Evolutionary conservation across 2,113 vertebrate genomes (phyloP), one percentile per base, ranked within the genome.

Genomic region (Neopipo cinnamomea): DNA sequence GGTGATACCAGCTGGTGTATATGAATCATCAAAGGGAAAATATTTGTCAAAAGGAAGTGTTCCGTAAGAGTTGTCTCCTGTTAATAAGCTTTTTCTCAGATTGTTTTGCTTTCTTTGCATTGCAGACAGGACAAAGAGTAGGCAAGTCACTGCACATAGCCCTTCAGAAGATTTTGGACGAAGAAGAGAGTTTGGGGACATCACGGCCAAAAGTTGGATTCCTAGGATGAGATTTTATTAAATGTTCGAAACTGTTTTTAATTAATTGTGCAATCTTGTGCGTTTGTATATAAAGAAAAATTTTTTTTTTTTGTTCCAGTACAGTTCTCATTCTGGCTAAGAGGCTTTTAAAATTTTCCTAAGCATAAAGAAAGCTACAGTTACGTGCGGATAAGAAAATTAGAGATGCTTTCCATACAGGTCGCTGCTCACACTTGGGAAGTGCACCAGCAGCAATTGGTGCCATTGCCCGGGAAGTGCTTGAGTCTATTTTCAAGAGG

Each of bases 151-250:
- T 99, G 77, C 99, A 99, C 21, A 2, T 85, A 74, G 98, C 99
- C 11, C 97, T 99, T 80, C 98, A 99, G 97, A 98, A 97, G 79
- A 73, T 98, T 53, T 97, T 99, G 84, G 97, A 98, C 79, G 98
- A 99, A 97, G 99, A 99, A 89, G 99, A 99, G 92, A 97, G 93
- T 93, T 94, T 99, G 87, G 99, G 99, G 35, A 98, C 97, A 47
- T 98, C 98, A 53, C 97, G 98, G 73, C 98, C 98, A 91, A 99
- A 99, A 97, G 98, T 99, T 33, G 99, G 99, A 70, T 99, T 99
- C 97, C 97, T 99, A 31, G 98, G 98, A 81, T 99, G 97, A 98
- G 7, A 58, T 92, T 28, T 50, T 56, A 65, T 92, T 59, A 96
- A 94, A 96, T 44, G 50, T 47, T 67, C n/a, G 61, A 56, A 92